Base-by-base conservation (phyloP, 1,140 invertebrate species). In the Drosophila lacertosa region DNA sequence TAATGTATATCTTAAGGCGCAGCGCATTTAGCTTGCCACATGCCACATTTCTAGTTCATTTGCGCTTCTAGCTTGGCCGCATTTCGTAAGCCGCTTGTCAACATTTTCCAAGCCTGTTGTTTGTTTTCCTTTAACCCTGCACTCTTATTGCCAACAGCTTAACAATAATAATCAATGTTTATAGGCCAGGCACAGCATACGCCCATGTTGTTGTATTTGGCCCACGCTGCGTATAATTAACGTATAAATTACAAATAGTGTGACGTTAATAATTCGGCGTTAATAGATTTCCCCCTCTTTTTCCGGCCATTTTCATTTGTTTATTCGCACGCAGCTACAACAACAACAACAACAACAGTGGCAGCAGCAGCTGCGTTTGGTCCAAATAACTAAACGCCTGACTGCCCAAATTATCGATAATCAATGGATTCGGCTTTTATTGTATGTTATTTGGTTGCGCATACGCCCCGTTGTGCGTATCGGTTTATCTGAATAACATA, bases 241-340 rank as follows among this genome's bases (percentile, higher is more conserved):
- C 83, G 74, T 82, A 86, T 86, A 86, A 86, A 86, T 86, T 88
- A 86, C 82, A 74, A 70, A 86, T 86, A 74, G 81, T 86, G 83
- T 74, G 82, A 86, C 82, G 78, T 86, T 86, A 86, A 86, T 86
- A 86, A 88, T 86, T 68, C 82, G 78, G 77, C 83, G 82, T 88
- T 86, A 86, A 86, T 86, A 88, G 82, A 86, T 88, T 86, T 88
- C 86, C 54, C 80, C 79, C 69, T n/a, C n/a, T 70, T 75, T 70
- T 86, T 86, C 73, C 81, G 75, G 69, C 57, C 68, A 74, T 76
- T 63, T 77, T 73, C 73, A 60, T 83, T 69, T 83, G 74, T 71
- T 72, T 75, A 68, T 68, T 65, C 54, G 65, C 76, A 70, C 74
- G 63, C 74, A 65, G 53, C 65, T 55, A 35, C 33, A 40, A 26